Conservation (phyloP, 92 coral and sea anemone genomes). For the Paragorgia papillata region DNA sequence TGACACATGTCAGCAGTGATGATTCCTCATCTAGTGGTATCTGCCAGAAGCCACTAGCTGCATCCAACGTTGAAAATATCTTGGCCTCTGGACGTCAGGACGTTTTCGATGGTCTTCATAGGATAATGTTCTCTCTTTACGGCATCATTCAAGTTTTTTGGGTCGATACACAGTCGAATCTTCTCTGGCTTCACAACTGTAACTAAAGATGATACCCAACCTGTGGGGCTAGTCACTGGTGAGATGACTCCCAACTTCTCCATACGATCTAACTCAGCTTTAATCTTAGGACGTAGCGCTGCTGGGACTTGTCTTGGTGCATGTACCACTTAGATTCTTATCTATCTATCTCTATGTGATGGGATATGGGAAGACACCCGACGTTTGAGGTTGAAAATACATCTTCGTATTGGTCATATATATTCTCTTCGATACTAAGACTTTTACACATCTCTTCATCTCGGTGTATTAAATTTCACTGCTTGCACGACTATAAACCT, state of each 20-base stretch:
- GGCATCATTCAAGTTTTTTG: constrained; percentile 60
- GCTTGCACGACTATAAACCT: background rate
- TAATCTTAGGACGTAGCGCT: constrained; percentile 20
- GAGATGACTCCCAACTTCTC: constrained; percentile 44
- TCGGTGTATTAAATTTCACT: constrained; percentile 13
- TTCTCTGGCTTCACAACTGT: constrained; percentile 53
- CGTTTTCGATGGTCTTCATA: constrained; percentile 57
- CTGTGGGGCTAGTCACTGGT: constrained; percentile 47
- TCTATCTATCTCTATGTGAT: constrained; percentile 11
- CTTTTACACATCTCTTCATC: background rate
- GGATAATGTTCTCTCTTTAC: constrained; percentile 56
- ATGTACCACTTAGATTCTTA: constrained; percentile 35
- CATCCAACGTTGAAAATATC: constrained; percentile 57
- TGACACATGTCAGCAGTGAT: too few species aligned
- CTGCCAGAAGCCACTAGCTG: constrained; percentile 62
- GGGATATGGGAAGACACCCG: background rate
- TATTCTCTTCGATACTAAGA: background rate
- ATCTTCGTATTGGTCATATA: background rate
- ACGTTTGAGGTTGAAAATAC: background rate
- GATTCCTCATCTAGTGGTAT: constrained; percentile 54
- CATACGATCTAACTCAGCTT: constrained; percentile 50
- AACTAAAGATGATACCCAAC: constrained; percentile 61
- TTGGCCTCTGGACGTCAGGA: constrained; percentile 56
- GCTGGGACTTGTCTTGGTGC: constrained; percentile 45
- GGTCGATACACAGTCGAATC: constrained; percentile 65